These are phyloP conservation scores for Neolamprologus falcicula DNA, from an alignment of 2,113 vertebrate genomes.

Conservation along the genomic window DNA sequence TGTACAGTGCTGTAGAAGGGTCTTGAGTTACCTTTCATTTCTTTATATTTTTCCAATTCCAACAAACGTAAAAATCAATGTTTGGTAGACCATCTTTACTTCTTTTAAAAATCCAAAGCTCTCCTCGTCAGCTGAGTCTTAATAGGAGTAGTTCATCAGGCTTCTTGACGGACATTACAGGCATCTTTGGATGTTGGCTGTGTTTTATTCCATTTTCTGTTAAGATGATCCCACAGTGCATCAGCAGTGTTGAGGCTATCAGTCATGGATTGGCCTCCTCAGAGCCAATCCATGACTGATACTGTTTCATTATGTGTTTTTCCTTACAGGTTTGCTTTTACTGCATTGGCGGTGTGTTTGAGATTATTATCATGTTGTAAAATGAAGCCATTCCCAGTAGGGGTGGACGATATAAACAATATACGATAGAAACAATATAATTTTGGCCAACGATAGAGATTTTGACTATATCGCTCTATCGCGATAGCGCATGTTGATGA, in stretches of 20 bases:
- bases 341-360: accelerated
- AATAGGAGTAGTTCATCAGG: not conserved
- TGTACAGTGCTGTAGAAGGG: not conserved
- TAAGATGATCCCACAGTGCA: not conserved
- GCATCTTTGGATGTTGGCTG: not conserved
- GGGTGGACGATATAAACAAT: accelerated
- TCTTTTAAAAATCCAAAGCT: not conserved
- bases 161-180: not conserved
- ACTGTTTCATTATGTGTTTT: not conserved
- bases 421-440: accelerated
- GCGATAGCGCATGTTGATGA: too few species aligned
- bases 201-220: not conserved
- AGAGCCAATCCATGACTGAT: not conserved
- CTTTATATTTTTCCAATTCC: not conserved
- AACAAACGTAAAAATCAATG: not conserved
- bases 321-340: not conserved
- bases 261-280: not conserved
- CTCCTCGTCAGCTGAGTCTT: not conserved
- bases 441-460: accelerated
- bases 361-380: not conserved
- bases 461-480: too few species aligned
- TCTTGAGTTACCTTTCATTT: not conserved
- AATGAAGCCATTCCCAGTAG: not conserved
- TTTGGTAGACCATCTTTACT: not conserved
- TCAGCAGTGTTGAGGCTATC: not conserved